Base-by-base conservation (phyloP, 2,113 vertebrate species). In the Diadophis punctatus region DNA sequence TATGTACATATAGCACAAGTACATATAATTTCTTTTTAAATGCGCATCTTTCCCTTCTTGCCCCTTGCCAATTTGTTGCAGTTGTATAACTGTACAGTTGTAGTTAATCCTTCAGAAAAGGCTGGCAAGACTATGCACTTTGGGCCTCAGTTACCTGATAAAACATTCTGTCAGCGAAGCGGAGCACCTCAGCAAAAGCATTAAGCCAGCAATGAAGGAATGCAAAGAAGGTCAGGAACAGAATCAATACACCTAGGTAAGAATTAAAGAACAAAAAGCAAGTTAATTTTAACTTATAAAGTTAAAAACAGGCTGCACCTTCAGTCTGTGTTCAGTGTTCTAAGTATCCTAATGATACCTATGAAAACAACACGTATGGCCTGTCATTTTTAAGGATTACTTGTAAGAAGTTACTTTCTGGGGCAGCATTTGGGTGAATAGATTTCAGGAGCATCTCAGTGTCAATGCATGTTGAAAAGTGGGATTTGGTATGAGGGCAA, bases 151-250 rank as follows among this genome's bases (percentile, higher is more conserved):
- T 95, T 95, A 98, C 98, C 98, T 98, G 98, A 95, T 98, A 98
- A 96, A 98, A 98, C 98, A 98, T 98, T 93, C 98, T 96, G 91
- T 98, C 98, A 18, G 97, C 98, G 92, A 98, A 98, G 85, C 98
- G 97, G 87, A 98, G 94, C 98, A 98, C 98, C 97, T 98, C 98
- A 1, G 98, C 98, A 96, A 98, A 98, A 0, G 97, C 98, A 0
- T 98, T 98, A 48, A 97, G 96, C 96, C 98, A 98, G 84, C 98
- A 98, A 94, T 98, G 96, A 93, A 97, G 96, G 95, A 98, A 97
- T 0, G 98, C 97, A 92, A 98, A 98, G 94, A 98, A 98, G 18
- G 34, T 90, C 94, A 98, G 96, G 91, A 98, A 97, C 10, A 98
- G 87, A 1, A 98, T 97, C 93, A 98, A 96, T 0, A 97, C 97